Base-by-base conservation (phyloP, 23 tunicate genomes). In the Styela clava region DNA sequence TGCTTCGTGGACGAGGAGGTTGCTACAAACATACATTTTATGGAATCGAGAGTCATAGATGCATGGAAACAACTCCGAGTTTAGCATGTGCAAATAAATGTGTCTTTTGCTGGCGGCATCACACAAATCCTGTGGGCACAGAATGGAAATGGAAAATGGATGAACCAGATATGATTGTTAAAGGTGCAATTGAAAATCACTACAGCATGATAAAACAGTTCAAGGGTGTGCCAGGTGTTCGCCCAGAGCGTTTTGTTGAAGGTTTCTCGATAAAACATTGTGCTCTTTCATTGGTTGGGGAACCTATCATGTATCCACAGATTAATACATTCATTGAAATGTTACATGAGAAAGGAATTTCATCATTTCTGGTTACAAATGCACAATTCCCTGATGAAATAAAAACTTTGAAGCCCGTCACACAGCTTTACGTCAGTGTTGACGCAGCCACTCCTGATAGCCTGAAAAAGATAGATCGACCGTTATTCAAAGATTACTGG, bases 91-190 rank as follows among this genome's bases (percentile, higher is more conserved):
- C 99, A 7, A 95, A 95, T 78, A 95, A 95, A 68, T 95, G 99
- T 74, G 99, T 95, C 52, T 95, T 95, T 36, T 95, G 99, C 74
- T 95, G 99, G 99, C 35, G 99, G 71, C 99, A 95, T 79, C 99
- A 95, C 74, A 85, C 99, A 22, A 95, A 95, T 73, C 99, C 99
- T 21, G 99, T 95, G 24, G 99, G 99, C 26, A 95, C 99, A 3
- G 95, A 89, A 67, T 95, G 99, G 99, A 90, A 85, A 76, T 95
- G 99, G 99, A 74, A 89, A 52, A 88, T 81, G 72, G 99, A 95
- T 69, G 82, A 94, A 18, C 85, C 99, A 1, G 85, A 86, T 26
- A 27, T 89, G 24, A 76, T 95, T 24, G 86, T 95, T 3, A 71
- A 95, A 16, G 96, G 89, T 35, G 95, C 95, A 23, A 77, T 95